A percentile compares a stretch with the other conserved stretches of the same genome.
Evolutionary conservation across 2,113 vertebrate species (phyloP).

Genomic region (Mungos mungo): DNA sequence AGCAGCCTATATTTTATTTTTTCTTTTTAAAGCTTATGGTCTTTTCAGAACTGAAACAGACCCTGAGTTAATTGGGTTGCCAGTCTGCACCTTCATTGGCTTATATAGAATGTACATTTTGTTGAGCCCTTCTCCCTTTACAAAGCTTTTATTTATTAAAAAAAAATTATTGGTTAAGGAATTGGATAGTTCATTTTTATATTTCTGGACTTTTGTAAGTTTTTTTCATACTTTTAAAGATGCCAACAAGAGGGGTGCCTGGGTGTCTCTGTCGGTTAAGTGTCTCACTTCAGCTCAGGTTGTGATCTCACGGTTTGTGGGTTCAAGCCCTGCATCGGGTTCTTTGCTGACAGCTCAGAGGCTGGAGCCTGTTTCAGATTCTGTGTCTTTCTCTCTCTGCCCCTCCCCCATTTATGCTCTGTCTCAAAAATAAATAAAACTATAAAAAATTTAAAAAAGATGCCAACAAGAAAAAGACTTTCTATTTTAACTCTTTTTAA

Average conservation of each 20-base stretch:
- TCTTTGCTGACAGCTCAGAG: no score
- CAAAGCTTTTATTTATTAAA: neutral
- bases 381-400: no score
- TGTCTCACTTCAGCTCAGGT: no score
- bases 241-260: neutral
- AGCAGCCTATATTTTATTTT: neutral
- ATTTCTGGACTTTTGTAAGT: neutral
- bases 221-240: neutral
- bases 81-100: neutral
- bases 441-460: neutral
- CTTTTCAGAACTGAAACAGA: slow-evolving; percentile 2
- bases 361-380: no score
- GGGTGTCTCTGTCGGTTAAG: no score
- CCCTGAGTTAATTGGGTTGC: neutral
- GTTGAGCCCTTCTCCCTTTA: neutral
- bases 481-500: neutral
- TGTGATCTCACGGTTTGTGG: no score
- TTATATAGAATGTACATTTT: neutral
- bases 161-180: neutral
- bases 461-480: neutral
- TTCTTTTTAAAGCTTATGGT: neutral
- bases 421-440: no score
- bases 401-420: no score
- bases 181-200: neutral
- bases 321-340: no score